Evolutionary conservation across 1,140 invertebrate species (phyloP).

Genomic region (Drosophila grimshawi): DNA sequence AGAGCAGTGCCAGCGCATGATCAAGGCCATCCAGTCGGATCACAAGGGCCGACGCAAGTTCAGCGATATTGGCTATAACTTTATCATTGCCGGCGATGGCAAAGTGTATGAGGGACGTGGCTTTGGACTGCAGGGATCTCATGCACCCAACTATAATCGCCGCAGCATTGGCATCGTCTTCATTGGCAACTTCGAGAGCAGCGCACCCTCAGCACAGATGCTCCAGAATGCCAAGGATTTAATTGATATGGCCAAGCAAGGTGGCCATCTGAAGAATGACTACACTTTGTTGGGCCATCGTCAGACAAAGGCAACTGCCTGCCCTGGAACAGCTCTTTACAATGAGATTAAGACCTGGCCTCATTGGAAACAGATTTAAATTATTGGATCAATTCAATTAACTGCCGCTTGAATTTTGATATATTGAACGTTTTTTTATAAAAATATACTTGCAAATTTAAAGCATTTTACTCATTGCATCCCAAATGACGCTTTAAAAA

Average conservation of each 20-base stretch:
- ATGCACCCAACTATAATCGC: constrained; percentile 88
- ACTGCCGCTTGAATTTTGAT: too few relatives aligned
- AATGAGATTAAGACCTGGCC: constrained; percentile 86
- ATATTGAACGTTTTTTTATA: too few relatives aligned
- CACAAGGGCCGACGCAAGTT: constrained; percentile 87
- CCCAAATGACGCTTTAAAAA: too few relatives aligned
- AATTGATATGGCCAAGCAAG: constrained; percentile 87
- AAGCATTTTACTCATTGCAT: too few relatives aligned
- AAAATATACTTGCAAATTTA: too few relatives aligned
- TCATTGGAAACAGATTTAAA: constrained; percentile 65
- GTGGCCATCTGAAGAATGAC: constrained; percentile 62
- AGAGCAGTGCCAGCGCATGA: constrained; percentile 85
- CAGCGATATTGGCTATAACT: constrained; percentile 90
- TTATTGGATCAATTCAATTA: too few relatives aligned
- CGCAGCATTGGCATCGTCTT: constrained; percentile 89
- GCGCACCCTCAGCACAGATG: constrained; percentile 86
- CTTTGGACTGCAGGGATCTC: constrained; percentile 88
- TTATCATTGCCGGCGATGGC: constrained; percentile 86
- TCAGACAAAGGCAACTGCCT: constrained; percentile 88
- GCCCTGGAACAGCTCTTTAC: constrained; percentile 88
- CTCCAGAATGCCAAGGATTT: constrained; percentile 87
- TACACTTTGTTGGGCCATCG: constrained; percentile 88
- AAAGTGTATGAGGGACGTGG: constrained; percentile 89
- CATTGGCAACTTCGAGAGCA: constrained; percentile 86
- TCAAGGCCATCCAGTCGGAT: constrained; percentile 86